Conservation (phyloP, 2,797 vertebrate genomes). For the Etheostoma perlongum region DNA sequence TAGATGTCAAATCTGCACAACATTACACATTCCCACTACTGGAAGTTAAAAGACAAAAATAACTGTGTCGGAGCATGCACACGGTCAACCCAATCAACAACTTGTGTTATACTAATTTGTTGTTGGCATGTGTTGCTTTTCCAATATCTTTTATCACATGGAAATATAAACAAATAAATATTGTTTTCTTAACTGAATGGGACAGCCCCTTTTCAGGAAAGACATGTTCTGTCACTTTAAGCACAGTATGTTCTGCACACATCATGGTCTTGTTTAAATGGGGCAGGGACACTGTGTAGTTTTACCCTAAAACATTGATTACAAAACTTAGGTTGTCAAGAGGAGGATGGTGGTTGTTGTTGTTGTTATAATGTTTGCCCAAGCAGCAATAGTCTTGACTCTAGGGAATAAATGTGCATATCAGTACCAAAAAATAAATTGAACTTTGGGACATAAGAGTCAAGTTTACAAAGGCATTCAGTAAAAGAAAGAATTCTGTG, state of each 20-base stretch:
- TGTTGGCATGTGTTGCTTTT: background rate
- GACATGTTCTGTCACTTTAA: slow-evolving; percentile 20
- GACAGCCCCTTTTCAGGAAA: slow-evolving; percentile 11
- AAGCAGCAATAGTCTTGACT: background rate
- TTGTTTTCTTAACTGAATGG: background rate
- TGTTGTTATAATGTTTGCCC: background rate
- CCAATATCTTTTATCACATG: background rate
- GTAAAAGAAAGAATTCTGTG: background rate
- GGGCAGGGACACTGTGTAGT: background rate
- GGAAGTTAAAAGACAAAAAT: background rate
- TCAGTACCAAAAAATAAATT: background rate
- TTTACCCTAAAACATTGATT: background rate
- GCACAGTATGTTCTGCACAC: no score
- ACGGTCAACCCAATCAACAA: no score
- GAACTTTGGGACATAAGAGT: background rate
- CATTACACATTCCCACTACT: no score
- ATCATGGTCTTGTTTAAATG: background rate
- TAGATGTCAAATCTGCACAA: no score
- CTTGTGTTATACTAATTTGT: background rate
- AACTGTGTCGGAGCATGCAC: background rate
- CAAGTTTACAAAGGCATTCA: background rate
- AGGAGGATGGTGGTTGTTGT: background rate
- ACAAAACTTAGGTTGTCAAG: background rate
- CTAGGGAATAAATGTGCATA: background rate
- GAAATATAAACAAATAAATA: background rate